Percentiles rank a stretch among this genome's conserved stretches.
Conservation (phyloP, 2,888 invertebrate genomes). For the Eilema sororculum region DNA sequence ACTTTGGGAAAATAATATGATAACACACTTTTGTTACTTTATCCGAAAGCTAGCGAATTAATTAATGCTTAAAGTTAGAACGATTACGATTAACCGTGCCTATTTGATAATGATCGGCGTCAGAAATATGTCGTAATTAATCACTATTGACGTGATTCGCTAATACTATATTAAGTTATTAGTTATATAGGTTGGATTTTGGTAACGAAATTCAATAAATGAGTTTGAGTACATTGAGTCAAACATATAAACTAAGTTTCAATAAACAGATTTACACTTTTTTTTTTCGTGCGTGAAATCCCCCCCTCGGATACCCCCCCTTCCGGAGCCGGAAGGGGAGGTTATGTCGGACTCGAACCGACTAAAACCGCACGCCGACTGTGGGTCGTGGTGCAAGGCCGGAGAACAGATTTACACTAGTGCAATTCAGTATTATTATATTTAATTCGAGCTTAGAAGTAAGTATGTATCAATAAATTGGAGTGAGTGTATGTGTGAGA, state of each 20-base stretch:
- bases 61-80: background rate
- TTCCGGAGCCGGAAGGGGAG: too few species aligned
- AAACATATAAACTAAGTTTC: background rate
- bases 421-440: too few species aligned
- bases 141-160: background rate
- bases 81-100: background rate
- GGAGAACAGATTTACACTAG: too few species aligned
- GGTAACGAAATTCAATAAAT: background rate
- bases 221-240: background rate
- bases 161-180: background rate
- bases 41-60: background rate
- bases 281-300: too few species aligned
- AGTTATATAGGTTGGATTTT: background rate
- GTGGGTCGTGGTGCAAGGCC: too few species aligned
- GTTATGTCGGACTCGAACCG: too few species aligned
- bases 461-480: too few species aligned
- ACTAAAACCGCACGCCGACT: too few species aligned
- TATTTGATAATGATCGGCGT: background rate
- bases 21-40: background rate
- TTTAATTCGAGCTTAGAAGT: too few species aligned
- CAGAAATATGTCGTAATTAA: slow-evolving; percentile 1
- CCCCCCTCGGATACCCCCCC: too few species aligned
- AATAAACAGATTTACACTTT: background rate
- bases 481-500: too few species aligned
- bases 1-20: slow-evolving; percentile 2